These are phyloP conservation scores for Taphrorychus bicolor DNA, from an alignment of 2,888 invertebrate genomes.

Conservation along the genomic window DNA sequence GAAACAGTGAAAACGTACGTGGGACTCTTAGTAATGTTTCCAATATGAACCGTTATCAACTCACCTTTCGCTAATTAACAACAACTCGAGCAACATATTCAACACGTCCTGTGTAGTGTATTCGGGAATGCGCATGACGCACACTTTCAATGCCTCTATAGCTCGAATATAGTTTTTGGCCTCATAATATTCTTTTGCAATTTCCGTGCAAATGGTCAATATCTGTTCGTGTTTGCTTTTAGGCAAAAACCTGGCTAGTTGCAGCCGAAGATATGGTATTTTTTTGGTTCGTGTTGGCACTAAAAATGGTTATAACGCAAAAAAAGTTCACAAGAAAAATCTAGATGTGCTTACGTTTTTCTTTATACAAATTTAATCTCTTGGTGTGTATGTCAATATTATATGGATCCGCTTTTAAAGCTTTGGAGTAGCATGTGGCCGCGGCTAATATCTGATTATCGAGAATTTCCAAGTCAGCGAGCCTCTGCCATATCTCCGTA, in stretches of 20 bases:
- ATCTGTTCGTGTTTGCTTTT: constrained; percentile 68
- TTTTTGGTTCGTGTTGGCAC: constrained; percentile 62
- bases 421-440: constrained; percentile 82
- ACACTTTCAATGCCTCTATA: constrained; percentile 75
- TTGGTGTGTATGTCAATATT: constrained; percentile 76
- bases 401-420: constrained; percentile 75
- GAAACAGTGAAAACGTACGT: no score
- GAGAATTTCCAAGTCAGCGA: constrained; percentile 80
- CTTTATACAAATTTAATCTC: constrained; percentile 73
- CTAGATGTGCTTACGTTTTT: constrained; percentile 55
- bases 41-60: not conserved
- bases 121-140: constrained; percentile 76
- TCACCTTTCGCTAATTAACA: constrained; percentile 71
- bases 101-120: constrained; percentile 78
- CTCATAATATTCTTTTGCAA: constrained; percentile 77
- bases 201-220: constrained; percentile 73
- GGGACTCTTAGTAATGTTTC: not conserved
- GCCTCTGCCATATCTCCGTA: constrained; percentile 83
- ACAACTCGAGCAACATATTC: constrained; percentile 83
- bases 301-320: no score
- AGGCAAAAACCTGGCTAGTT: constrained; percentile 70
- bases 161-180: constrained; percentile 77
- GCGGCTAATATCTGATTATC: constrained; percentile 78
- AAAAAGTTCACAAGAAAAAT: not conserved
- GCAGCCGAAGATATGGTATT: constrained; percentile 76